A percentile compares a stretch with the other conserved stretches of the same genome.
Evolutionary conservation across 2,113 vertebrate species (phyloP).

Genomic region (Psilopsiagon aymara): DNA sequence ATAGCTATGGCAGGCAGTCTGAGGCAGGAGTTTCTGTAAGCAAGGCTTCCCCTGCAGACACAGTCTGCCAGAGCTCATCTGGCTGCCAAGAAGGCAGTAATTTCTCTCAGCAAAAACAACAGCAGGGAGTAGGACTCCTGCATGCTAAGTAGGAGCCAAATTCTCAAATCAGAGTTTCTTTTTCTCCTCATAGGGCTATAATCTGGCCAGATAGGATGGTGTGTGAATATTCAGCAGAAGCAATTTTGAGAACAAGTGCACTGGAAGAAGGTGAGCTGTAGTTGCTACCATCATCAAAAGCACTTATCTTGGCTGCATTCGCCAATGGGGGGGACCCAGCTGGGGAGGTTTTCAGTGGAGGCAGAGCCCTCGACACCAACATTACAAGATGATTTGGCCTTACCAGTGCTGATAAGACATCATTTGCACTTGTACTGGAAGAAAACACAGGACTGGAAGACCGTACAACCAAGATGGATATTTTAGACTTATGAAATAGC

Average conservation of each 20-base stretch:
- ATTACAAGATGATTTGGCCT: background rate
- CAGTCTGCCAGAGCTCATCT: background rate
- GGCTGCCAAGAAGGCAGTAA: background rate
- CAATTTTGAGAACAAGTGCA: background rate
- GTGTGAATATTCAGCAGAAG: background rate
- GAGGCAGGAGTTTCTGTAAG: background rate
- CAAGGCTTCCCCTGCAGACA: background rate
- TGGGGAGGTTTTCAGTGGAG: background rate
- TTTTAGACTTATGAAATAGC: background rate
- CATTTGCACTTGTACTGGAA: background rate
- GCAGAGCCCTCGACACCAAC: background rate
- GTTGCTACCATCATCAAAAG: rapidly evolving
- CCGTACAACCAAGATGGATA: background rate
- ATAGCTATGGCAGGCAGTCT: background rate
- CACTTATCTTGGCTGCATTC: background rate
- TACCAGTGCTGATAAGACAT: background rate
- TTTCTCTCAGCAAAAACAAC: background rate
- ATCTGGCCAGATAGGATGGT: background rate
- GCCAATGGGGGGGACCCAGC: background rate
- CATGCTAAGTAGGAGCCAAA: background rate
- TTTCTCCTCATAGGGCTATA: background rate
- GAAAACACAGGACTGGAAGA: background rate
- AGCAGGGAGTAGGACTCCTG: background rate
- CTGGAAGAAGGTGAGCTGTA: background rate
- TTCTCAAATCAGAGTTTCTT: background rate